Conservation (phyloP, 1,140 invertebrate genomes). For the Pseudomyrmex pallidus region DNA sequence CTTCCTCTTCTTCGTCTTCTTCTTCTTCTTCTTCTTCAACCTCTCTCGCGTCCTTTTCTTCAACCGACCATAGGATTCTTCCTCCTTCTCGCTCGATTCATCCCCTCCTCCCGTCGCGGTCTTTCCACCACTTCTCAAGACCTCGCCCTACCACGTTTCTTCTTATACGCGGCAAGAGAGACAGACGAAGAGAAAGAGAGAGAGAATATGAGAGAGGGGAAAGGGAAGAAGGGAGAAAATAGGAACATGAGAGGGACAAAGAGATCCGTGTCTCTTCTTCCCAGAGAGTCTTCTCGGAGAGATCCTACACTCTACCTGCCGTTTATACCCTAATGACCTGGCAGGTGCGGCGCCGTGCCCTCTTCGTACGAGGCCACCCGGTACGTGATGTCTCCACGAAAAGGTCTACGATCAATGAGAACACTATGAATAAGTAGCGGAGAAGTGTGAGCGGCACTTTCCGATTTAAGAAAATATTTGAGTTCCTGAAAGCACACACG, state of each 20-base stretch:
- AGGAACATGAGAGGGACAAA: constrained; percentile 34
- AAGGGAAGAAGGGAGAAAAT: constrained; percentile 1
- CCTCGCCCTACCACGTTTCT: constrained; percentile 51
- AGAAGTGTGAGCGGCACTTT: constrained; percentile 29
- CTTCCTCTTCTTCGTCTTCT: constrained; percentile 63
- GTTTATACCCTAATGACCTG: constrained; percentile 84
- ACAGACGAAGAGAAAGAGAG: background rate
- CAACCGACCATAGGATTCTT: constrained; percentile 4
- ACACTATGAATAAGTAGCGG: background rate
- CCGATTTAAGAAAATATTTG: constrained; percentile 29
- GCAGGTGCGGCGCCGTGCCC: constrained; percentile 80
- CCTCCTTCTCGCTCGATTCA: constrained; percentile 32
- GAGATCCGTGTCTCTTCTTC: constrained; percentile 57
- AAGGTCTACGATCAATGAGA: constrained; percentile 51
- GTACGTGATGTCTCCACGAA: constrained; percentile 69
- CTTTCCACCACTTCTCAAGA: constrained; percentile 42
- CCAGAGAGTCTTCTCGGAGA: constrained; percentile 39
- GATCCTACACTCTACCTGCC: constrained; percentile 69
- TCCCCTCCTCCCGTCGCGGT: constrained; percentile 16
- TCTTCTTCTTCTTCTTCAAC: constrained; percentile 42
- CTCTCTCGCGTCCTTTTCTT: constrained; percentile 21
- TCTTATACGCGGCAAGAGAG: constrained; percentile 9
- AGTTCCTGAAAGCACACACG: background rate
- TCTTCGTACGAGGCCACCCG: constrained; percentile 73
- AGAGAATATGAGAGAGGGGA: constrained; percentile 1